Evolutionary conservation across 2,113 vertebrate species (phyloP).

Genomic region (Leptocoma aspasia): DNA sequence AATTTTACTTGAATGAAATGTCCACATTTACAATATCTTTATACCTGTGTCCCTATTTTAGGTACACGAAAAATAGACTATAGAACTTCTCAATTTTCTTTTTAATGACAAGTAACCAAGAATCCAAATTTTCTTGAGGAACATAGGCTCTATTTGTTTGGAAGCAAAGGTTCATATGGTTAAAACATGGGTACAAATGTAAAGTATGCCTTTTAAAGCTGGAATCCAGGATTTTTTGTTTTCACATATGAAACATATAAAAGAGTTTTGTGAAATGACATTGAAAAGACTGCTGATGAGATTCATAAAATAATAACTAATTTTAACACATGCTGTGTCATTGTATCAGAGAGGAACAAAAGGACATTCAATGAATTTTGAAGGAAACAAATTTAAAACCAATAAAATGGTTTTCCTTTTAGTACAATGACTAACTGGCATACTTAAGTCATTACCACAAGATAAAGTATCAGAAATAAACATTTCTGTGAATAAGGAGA

Average conservation of each 20-base stretch:
- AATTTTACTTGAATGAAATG: neutral
- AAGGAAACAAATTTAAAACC: conserved; percentile 17
- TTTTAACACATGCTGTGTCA: neutral
- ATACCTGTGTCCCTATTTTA: neutral
- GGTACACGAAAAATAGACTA: neutral
- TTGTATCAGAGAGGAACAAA: neutral
- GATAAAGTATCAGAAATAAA: conserved; percentile 20
- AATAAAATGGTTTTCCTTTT: neutral
- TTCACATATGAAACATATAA: neutral
- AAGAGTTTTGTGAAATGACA: neutral
- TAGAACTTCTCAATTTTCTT: neutral
- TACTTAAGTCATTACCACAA: neutral
- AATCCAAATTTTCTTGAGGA: neutral
- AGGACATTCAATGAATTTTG: neutral
- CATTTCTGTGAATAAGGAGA: conserved; percentile 19
- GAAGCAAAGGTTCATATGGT: neutral
- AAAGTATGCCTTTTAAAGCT: neutral
- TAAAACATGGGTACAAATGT: neutral
- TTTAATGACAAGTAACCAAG: neutral
- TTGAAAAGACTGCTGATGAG: neutral
- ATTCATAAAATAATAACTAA: neutral
- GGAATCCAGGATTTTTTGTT: neutral
- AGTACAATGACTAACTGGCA: neutral
- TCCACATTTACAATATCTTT: neutral
- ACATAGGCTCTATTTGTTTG: neutral